phyloP scores from a whole-genome alignment of 2,888 invertebrate species.

The Electrophaes corylata region DNA sequence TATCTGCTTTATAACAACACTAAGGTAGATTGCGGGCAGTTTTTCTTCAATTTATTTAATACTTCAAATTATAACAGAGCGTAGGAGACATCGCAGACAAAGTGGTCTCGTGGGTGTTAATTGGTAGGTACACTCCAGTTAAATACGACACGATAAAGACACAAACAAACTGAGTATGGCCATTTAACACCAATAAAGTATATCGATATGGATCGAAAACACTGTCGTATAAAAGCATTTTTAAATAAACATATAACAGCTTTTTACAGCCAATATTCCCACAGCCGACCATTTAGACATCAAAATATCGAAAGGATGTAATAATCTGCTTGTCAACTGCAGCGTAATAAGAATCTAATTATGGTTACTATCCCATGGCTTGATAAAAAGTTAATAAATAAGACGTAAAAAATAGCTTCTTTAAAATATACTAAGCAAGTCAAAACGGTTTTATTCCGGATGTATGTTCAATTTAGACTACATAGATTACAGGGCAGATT shows the following conservation, averaged over 20 bases:
- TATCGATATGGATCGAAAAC: constrained; percentile 1
- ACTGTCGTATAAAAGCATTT: background rate
- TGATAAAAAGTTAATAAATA: background rate
- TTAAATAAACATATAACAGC: constrained; percentile 1
- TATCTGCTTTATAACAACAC: background rate
- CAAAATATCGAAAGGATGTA: constrained; percentile 8
- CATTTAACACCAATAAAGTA: constrained; percentile 29
- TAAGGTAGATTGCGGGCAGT: background rate
- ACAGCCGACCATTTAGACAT: constrained; percentile 1
- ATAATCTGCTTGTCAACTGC: constrained; percentile 16
- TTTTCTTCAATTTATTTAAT: constrained; percentile 45
- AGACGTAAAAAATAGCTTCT: too few species aligned
- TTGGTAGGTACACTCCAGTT: constrained; percentile 42
- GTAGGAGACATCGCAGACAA: constrained; percentile 47
- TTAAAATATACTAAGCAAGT: too few species aligned
- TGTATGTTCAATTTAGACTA: too few species aligned
- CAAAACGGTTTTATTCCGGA: too few species aligned
- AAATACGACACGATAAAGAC: constrained; percentile 35
- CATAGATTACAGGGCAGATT: too few species aligned
- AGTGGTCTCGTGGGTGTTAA: constrained; percentile 55
- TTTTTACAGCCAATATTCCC: background rate
- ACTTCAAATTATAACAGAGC: constrained; percentile 48
- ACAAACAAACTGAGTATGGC: constrained; percentile 32
- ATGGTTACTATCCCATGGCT: constrained; percentile 47
- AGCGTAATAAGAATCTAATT: constrained; percentile 53